phyloP scores from a whole-genome alignment of 2,888 invertebrate species.

The Synanthedon myopaeformis region DNA sequence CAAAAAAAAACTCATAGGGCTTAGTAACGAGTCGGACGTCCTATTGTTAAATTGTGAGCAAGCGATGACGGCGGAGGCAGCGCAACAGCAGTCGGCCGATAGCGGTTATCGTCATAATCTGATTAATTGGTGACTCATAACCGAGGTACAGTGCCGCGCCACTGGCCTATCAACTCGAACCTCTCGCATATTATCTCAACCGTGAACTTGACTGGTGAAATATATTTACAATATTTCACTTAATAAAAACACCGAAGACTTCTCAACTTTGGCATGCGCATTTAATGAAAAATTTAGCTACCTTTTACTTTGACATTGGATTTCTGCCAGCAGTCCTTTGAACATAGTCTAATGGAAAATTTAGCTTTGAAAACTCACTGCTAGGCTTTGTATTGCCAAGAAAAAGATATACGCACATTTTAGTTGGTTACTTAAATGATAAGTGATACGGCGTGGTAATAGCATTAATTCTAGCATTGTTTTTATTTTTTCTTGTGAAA shows the following conservation, averaged over 20 bases:
- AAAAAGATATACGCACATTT: too few relatives aligned
- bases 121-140: conserved; percentile 43
- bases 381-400: background rate
- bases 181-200: too few relatives aligned
- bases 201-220: too few relatives aligned
- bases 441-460: too few relatives aligned
- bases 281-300: conserved; percentile 1
- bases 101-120: conserved; percentile 49
- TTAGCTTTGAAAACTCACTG: conserved; percentile 9
- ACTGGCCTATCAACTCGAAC: too few relatives aligned
- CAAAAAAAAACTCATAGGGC: too few relatives aligned
- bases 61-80: conserved; percentile 16
- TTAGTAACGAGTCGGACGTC: too few relatives aligned
- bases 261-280: background rate
- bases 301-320: conserved; percentile 27
- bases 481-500: background rate
- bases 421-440: too few relatives aligned
- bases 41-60: background rate
- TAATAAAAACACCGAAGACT: too few relatives aligned
- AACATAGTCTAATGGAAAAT: conserved; percentile 25
- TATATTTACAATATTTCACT: too few relatives aligned
- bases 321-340: conserved; percentile 27
- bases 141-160: background rate
- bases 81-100: conserved; percentile 20
- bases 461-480: too few relatives aligned